Evolutionary conservation across 2,797 vertebrate genomes (phyloP).

Genomic region (Gallinago nigripennis): DNA sequence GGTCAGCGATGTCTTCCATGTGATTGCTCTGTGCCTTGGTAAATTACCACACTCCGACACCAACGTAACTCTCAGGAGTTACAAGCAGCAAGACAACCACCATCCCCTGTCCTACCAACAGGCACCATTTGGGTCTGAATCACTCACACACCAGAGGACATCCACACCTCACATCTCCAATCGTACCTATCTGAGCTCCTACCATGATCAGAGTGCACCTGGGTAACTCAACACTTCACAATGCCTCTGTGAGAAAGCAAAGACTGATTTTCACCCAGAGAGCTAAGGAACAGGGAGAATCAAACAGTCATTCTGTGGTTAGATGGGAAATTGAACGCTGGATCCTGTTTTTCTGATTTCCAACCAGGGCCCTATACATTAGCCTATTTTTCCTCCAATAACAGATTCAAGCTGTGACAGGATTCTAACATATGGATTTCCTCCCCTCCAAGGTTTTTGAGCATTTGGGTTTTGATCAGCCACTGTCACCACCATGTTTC

Average conservation of each 20-base stretch:
- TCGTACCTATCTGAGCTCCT: not conserved
- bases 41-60: not conserved
- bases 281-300: not conserved
- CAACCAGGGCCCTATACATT: not conserved
- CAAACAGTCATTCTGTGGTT: not conserved
- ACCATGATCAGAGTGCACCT: not conserved
- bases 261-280: not conserved
- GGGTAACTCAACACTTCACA: not conserved
- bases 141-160: not conserved
- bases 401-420: constrained; percentile 40
- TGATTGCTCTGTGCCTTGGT: not conserved
- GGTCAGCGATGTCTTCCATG: not conserved
- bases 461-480: constrained; percentile 48
- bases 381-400: not conserved
- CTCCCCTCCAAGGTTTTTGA: constrained; percentile 32
- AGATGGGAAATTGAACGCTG: not conserved
- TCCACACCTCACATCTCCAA: not conserved
- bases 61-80: not conserved
- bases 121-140: not conserved
- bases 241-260: not conserved
- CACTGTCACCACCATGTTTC: constrained; percentile 31
- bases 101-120: not conserved
- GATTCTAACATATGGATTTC: constrained; percentile 45
- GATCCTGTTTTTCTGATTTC: not conserved
- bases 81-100: not conserved